Base-by-base conservation (phyloP, 2,113 vertebrate genomes). In the Macaca nemestrina region DNA sequence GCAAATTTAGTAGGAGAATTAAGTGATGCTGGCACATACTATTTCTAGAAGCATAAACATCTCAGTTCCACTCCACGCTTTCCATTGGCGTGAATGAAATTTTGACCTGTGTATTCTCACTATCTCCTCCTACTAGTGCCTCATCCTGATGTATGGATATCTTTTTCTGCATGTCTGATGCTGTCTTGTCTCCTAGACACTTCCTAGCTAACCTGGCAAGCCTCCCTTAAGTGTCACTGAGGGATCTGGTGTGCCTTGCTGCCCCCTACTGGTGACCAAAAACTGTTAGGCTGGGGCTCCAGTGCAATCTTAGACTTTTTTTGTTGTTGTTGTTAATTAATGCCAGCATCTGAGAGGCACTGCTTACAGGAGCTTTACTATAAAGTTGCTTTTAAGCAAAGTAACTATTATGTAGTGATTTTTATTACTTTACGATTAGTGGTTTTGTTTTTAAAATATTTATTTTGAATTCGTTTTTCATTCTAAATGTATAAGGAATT, bases 211-310 rank as follows among this genome's bases (percentile, higher is more conserved):
- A 38, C 8, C 32, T 61, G 57, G 9, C 13, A 25, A 78, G 7
- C 11, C 18, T 82, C 48, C 9, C 17, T 30, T 5, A 64, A 43
- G 35, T 48, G 50, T n/a, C 6, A 20, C 4, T 45, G 23, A 86
- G 20, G 16, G 6, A 72, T 83, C 64, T 48, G 4, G 3, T 80
- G 45, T 88, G 76, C 14, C 93, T 81, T 95, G 79, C 95, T 97
- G 68, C 68, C 97, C 94, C 90, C 97, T 96, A 85, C 67, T 93
- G 95, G 96, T 97, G 14, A n/a, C 2, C 38, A 81, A 80, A 88
- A 80, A 38, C 82, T 59, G 35, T 23, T 90, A 45, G 18, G 25
- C 4, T 23, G 57, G 43, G 17, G 9, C 7, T 91, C 82, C 17
- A 83, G 67, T 17, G 13, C 17, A 57, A 14, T 32, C 32, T 83